A percentile compares a stretch with the other conserved stretches of the same genome.
Conservation (phyloP, 2,113 vertebrate genomes). For the Axis porcinus region DNA sequence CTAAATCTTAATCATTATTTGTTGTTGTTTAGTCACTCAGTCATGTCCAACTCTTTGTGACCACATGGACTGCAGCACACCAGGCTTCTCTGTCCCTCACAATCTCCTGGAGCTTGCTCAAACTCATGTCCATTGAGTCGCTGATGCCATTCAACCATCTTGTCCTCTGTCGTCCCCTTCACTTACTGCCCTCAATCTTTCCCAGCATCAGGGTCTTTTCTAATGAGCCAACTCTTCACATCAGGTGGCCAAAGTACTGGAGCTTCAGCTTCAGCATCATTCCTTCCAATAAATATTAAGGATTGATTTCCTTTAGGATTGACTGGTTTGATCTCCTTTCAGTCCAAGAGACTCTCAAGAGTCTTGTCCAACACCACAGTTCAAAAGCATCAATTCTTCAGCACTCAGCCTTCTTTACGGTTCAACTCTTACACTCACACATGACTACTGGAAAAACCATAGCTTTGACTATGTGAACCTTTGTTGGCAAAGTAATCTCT, state of each 20-base stretch:
- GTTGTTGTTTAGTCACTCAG: background rate
- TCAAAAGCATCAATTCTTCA: background rate
- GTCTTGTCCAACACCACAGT: background rate
- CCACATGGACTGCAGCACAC: background rate
- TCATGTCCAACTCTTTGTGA: rapidly evolving
- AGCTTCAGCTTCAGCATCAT: background rate
- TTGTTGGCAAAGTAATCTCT: background rate
- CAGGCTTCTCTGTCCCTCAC: background rate
- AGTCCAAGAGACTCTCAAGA: background rate
- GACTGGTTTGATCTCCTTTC: background rate
- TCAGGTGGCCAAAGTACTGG: background rate
- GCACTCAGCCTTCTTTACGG: background rate
- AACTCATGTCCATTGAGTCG: background rate
- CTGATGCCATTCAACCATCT: background rate
- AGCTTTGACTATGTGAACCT: background rate
- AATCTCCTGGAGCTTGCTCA: background rate
- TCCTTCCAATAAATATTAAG: background rate
- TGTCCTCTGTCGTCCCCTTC: background rate
- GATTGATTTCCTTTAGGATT: background rate
- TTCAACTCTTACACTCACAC: background rate
- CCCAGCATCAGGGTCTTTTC: background rate
- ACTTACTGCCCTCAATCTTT: background rate
- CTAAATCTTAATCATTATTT: background rate
- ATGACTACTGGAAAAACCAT: background rate
- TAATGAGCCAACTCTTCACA: background rate